These are phyloP conservation scores for Colletes gigas DNA, from an alignment of 1,140 invertebrate species.

Conservation along the genomic window DNA sequence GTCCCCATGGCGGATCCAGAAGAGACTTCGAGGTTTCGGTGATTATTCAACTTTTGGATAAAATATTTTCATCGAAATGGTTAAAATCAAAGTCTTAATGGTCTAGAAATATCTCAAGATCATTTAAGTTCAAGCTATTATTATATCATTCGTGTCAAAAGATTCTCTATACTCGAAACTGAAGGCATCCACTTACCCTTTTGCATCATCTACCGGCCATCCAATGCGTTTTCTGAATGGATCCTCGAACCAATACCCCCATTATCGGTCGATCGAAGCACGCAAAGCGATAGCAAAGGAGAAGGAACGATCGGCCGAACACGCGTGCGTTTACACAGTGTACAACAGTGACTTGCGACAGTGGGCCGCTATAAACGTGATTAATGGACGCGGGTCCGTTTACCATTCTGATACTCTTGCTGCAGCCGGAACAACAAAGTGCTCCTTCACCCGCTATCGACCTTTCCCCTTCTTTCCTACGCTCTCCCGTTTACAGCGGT, in stretches of 20 bases:
- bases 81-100: too few species aligned
- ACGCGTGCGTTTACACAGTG: conserved; percentile 72
- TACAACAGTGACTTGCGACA: conserved; percentile 77
- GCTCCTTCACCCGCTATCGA: conserved; percentile 55
- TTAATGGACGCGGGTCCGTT: conserved; percentile 76
- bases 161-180: neutral
- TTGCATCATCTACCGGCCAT: conserved; percentile 19
- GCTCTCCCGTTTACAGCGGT: neutral
- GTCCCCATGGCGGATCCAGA: too few species aligned
- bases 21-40: too few species aligned
- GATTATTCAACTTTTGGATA: too few species aligned
- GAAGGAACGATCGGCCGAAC: conserved; percentile 3
- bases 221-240: conserved; percentile 47
- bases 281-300: conserved; percentile 7
- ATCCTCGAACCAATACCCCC: conserved; percentile 62
- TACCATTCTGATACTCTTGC: conserved; percentile 75
- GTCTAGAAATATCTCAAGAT: too few species aligned
- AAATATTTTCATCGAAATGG: too few species aligned
- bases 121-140: too few species aligned
- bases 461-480: conserved; percentile 39
- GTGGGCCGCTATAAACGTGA: conserved; percentile 77
- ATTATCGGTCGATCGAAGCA: conserved; percentile 67
- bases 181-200: neutral
- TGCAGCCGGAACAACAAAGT: conserved; percentile 76
- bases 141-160: too few species aligned